Evolutionary conservation across 2,888 invertebrate species (phyloP).

Genomic region (Listrodromus nycthemerus): DNA sequence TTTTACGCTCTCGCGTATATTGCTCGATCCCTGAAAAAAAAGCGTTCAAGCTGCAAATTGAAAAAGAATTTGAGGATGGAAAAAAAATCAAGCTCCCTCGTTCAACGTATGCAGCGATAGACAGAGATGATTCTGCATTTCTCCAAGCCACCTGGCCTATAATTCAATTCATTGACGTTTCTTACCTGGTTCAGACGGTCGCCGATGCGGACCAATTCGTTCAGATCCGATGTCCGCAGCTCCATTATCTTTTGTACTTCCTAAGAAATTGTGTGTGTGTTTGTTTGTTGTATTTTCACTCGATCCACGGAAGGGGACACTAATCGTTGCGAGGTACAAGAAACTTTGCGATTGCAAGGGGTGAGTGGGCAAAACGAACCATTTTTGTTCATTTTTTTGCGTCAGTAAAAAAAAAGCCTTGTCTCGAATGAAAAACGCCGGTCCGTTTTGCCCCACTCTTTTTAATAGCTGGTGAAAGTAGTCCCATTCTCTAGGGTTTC

Average conservation of each 20-base stretch:
- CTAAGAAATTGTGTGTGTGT: constrained; percentile 85
- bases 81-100: constrained; percentile 30
- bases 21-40: constrained; percentile 60
- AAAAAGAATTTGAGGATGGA: constrained; percentile 29
- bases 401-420: too few relatives aligned
- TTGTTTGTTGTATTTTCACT: constrained; percentile 49
- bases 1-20: constrained; percentile 38
- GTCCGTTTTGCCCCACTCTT: too few relatives aligned
- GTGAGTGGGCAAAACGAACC: too few relatives aligned
- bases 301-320: constrained; percentile 8
- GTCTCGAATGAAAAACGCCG: too few relatives aligned
- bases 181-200: constrained; percentile 95
- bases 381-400: not conserved
- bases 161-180: constrained; percentile 70
- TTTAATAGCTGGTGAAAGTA: too few relatives aligned
- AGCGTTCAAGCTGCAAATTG: constrained; percentile 59
- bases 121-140: constrained; percentile 53
- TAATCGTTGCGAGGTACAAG: not conserved
- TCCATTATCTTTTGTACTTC: constrained; percentile 91
- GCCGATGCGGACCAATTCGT: constrained; percentile 90
- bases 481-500: constrained; percentile 5
- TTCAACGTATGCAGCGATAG: constrained; percentile 57
- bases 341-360: not conserved
- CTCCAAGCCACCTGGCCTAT: constrained; percentile 54
- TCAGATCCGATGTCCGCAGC: constrained; percentile 89